Base-by-base conservation (phyloP, 2,888 invertebrate genomes). In the Chorisops tibialis region DNA sequence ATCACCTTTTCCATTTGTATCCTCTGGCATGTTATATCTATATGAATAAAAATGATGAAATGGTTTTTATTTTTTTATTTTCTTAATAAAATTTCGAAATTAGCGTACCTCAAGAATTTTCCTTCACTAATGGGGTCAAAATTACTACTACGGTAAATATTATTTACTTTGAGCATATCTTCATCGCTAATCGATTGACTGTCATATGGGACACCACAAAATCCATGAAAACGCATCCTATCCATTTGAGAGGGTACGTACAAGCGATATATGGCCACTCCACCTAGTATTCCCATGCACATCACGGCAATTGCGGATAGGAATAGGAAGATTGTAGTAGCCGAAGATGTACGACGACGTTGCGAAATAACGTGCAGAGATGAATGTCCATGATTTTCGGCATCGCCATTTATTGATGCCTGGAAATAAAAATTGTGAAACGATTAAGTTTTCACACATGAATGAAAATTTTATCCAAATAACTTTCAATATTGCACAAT, bases 211-310 rank as follows among this genome's bases (percentile, higher is more conserved):
- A 78, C 72, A 48, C 76, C 75, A 64, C 77, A 78, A 16, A 76
- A 68, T 4, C 76, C 76, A 63, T 74, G 77, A 62, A 75, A 77
- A 18, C 73, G 74, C 66, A 75, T 68, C 30, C 82, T 82, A 60
- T 84, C 83, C 71, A 81, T 75, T 73, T 85, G 84, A 48, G 80
- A 81, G 61, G 82, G 81, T 12, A 85, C 81, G 73, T 88, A 88
- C 69, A 89, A 85, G 58, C 85, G 84, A 78, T 91, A 93, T 58
- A 93, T 79, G 72, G 88, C 85, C 60, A 90, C 81, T 4, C 91
- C 92, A 6, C 87, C 85, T 58, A 85, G 76, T 38, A 87, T 80
- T 11, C 89, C 89, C 71, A 88, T 82, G 64, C 89, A 82, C 71
- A 90, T 82, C 19, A 91, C 85, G 62, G 87, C 74, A 24, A 89